Percentiles rank a stretch among this genome's conserved stretches.
These are phyloP conservation scores for Eustalomyia histrio DNA, from an alignment of 2,888 invertebrate species.

Conservation along the genomic window DNA sequence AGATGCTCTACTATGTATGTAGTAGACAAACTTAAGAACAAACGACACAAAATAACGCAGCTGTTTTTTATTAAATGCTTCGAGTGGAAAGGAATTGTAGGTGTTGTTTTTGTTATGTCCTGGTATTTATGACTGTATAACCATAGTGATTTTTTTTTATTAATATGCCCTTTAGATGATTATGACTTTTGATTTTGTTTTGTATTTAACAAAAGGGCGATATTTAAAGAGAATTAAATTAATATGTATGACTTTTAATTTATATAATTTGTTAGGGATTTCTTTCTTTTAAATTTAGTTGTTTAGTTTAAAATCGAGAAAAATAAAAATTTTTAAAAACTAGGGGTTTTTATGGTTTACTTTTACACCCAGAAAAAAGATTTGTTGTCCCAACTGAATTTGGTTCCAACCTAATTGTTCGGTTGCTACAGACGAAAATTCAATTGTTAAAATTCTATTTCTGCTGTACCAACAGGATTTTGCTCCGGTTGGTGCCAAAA, in stretches of 20 bases:
- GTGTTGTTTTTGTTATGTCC: background rate
- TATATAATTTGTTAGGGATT: background rate
- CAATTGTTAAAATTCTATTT: too few relatives aligned
- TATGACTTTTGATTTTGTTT: constrained; percentile 30
- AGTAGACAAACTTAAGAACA: constrained; percentile 13
- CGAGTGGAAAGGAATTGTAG: background rate
- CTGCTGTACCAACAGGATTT: too few relatives aligned
- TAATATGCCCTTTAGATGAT: constrained; percentile 26
- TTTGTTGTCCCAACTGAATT: too few relatives aligned
- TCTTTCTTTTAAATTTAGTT: too few relatives aligned
- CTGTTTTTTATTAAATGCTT: constrained; percentile 11
- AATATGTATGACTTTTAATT: background rate
- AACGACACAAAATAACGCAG: background rate
- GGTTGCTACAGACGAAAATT: too few relatives aligned
- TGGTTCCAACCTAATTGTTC: too few relatives aligned
- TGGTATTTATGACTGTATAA: constrained; percentile 18
- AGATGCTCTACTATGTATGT: too few relatives aligned
- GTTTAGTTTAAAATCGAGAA: too few relatives aligned
- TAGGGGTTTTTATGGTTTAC: too few relatives aligned
- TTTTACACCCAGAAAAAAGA: too few relatives aligned
- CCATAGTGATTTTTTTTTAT: background rate
- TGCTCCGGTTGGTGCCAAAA: too few relatives aligned
- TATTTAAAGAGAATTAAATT: background rate
- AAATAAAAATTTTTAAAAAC: too few relatives aligned
- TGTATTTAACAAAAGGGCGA: background rate